Evolutionary conservation across 2,888 invertebrate genomes (phyloP).

Genomic region (Timema podura): DNA sequence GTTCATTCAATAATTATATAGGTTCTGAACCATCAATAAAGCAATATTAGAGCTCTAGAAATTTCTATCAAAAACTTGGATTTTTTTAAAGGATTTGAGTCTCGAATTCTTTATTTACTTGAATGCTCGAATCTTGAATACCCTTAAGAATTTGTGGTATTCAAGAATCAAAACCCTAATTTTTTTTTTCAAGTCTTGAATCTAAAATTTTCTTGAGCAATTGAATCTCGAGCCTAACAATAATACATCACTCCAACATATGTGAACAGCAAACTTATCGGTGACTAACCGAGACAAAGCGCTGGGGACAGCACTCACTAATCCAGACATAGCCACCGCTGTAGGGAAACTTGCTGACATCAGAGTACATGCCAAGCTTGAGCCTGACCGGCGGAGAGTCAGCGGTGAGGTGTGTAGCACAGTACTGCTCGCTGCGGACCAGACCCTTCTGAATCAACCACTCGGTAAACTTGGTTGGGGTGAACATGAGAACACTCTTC

Average conservation of each 20-base stretch:
- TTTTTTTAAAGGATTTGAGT: no score
- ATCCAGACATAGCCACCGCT: constrained; percentile 92
- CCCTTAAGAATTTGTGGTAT: no score
- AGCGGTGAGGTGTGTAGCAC: constrained; percentile 55
- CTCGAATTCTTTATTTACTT: no score
- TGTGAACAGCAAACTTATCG: no score
- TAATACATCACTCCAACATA: neutral
- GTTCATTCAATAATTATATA: no score
- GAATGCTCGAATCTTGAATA: no score
- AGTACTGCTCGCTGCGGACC: constrained; percentile 74
- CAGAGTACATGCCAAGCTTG: constrained; percentile 82
- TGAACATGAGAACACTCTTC: constrained; percentile 74
- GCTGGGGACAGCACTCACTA: constrained; percentile 78
- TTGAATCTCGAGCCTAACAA: neutral
- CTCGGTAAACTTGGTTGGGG: constrained; percentile 81
- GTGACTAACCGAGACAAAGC: constrained; percentile 65
- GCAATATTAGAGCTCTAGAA: no score
- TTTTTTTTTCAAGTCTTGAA: no score
- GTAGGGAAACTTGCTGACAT: constrained; percentile 77
- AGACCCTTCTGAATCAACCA: constrained; percentile 86
- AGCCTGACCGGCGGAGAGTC: constrained; percentile 53
- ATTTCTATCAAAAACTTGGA: no score
- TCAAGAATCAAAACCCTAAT: no score
- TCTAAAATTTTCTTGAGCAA: neutral
- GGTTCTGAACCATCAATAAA: no score